These are phyloP conservation scores for Echinops telfairi DNA, from an alignment of 2,113 vertebrate genomes.

Conservation along the genomic window DNA sequence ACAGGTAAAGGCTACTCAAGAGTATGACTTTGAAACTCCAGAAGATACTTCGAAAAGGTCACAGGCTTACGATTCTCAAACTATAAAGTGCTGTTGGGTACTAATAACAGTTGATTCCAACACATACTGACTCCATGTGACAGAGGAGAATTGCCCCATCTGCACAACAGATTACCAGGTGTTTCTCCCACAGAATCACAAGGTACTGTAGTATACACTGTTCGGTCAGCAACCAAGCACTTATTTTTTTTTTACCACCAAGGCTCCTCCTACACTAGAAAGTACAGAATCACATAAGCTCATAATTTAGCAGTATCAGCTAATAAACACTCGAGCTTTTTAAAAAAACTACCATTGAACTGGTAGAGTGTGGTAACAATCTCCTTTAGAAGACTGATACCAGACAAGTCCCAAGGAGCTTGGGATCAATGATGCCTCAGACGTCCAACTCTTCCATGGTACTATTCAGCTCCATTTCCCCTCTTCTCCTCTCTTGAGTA, in stretches of 20 bases:
- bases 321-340: too few species aligned
- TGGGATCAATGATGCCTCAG: too few species aligned
- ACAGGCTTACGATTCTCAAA: not conserved
- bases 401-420: too few species aligned
- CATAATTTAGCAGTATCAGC: not conserved
- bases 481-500: too few species aligned
- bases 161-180: not conserved
- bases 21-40: conserved; percentile 14
- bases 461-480: too few species aligned
- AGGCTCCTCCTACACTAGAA: not conserved
- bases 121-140: not conserved
- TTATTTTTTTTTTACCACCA: not conserved
- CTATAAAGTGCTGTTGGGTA: not conserved
- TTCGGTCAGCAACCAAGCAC: not conserved
- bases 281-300: not conserved
- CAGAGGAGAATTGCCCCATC: not conserved
- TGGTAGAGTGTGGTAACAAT: too few species aligned
- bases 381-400: too few species aligned
- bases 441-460: too few species aligned
- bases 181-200: too few species aligned
- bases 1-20: conserved; percentile 32
- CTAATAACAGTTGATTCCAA: not conserved
- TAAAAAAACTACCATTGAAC: too few species aligned
- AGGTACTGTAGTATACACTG: too few species aligned
- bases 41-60: conserved; percentile 17